These are phyloP conservation scores for Dicyrtomina minuta DNA, from an alignment of 2,888 invertebrate species.

Conservation along the genomic window DNA sequence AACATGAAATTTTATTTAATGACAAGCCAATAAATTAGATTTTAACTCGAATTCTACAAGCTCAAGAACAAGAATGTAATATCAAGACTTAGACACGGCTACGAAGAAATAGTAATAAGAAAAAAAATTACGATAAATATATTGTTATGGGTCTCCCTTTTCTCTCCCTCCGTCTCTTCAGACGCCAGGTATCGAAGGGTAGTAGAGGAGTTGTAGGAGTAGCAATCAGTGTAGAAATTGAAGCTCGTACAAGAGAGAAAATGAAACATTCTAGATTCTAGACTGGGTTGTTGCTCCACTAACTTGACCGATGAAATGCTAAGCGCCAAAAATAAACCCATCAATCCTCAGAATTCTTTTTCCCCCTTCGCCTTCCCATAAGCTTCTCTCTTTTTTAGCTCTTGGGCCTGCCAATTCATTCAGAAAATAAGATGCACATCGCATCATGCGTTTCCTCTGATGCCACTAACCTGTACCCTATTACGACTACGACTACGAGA, in stretches of 20 bases:
- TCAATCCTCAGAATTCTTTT: conserved; percentile 13
- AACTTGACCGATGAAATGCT: conserved; percentile 24
- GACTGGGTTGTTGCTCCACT: conserved; percentile 14
- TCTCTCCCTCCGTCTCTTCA: no score
- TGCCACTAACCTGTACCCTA: no score
- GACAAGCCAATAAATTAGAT: conserved; percentile 21
- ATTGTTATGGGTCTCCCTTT: no score
- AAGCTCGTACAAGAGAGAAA: not conserved
- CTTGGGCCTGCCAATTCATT: not conserved
- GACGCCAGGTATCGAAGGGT: not conserved
- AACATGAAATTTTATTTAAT: conserved; percentile 15
- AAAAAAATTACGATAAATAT: no score
- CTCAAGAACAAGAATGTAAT: not conserved
- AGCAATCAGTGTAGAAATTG: no score
- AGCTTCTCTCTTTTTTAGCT: not conserved
- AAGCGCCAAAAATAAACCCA: conserved; percentile 27
- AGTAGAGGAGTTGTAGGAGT: not conserved
- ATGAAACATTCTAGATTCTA: not conserved
- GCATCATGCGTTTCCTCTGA: not conserved
- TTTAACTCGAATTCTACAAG: conserved; percentile 11
- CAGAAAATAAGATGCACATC: not conserved
- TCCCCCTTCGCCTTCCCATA: conserved; percentile 3
- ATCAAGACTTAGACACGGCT: no score
- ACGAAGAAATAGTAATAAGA: no score
- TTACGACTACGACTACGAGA: no score